A percentile compares a stretch with the other conserved stretches of the same genome.
phyloP scores from a whole-genome alignment of 2,888 invertebrate genomes.

The Copidosoma aretas region DNA sequence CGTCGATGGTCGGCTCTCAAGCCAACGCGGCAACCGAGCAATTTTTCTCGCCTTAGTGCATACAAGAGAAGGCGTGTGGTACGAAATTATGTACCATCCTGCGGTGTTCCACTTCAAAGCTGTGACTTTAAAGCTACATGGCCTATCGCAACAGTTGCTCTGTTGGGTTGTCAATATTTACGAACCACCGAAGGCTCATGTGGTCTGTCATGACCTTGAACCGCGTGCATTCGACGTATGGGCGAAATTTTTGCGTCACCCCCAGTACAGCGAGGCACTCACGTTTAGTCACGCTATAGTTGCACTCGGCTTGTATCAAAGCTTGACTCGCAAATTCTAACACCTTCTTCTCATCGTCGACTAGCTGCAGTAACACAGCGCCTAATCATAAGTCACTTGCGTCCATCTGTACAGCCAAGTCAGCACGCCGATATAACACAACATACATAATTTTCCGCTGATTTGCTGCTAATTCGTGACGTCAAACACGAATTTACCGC shows the following conservation, averaged over 20 bases:
- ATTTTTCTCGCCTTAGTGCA: constrained; percentile 7
- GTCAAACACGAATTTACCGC: too few relatives aligned
- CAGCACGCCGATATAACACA: too few relatives aligned
- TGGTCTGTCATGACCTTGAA: constrained; percentile 46
- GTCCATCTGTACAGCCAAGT: too few relatives aligned
- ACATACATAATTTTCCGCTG: too few relatives aligned
- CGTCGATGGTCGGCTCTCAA: not conserved
- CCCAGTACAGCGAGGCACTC: constrained; percentile 46
- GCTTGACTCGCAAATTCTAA: constrained; percentile 45
- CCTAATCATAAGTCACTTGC: too few relatives aligned
- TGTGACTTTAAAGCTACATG: constrained; percentile 39
- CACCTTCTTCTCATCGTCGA: constrained; percentile 37
- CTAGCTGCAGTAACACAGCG: constrained; percentile 42
- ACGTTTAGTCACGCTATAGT: constrained; percentile 43
- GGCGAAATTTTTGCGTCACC: constrained; percentile 40
- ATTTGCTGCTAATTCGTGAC: too few relatives aligned
- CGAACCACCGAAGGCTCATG: constrained; percentile 43
- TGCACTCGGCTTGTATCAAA: constrained; percentile 38
- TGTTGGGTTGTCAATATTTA: constrained; percentile 13
- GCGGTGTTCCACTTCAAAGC: constrained; percentile 48
- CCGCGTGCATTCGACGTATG: constrained; percentile 41
- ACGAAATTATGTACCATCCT: too few relatives aligned
- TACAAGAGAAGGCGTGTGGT: constrained; percentile 52
- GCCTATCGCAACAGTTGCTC: constrained; percentile 27
- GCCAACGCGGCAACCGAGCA: not conserved